Base-by-base conservation (phyloP, 2,797 vertebrate genomes). In the Rhinoraja longicauda region DNA sequence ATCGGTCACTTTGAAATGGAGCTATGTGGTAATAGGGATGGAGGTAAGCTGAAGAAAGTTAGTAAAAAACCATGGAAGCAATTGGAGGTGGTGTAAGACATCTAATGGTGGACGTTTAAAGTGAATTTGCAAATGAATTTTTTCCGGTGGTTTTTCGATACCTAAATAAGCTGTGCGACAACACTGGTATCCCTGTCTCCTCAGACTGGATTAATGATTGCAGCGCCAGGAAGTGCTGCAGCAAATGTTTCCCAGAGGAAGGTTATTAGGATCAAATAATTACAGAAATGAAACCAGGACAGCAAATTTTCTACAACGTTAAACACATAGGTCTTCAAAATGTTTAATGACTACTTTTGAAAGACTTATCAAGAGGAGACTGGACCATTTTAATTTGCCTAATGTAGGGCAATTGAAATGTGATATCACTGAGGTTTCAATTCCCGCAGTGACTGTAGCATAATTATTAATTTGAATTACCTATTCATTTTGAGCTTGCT, bases 401-500 rank as follows among this genome's bases (percentile, higher is more conserved):
- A 92, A 29, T 75, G 70, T 53, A 73, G 70, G 90, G 24, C 70
- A 53, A 3, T 92, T 92, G 90, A 92, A 92, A 92, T 75, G 90
- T 81, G 70, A 92, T 73, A 73, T 57, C 70, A 53, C 26, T 92
- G 70, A 73, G 39, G 70, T 73, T 92, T 92, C 90, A 57, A 45
- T 92, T 88, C 67, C 21, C 70, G 26, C 45, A 45, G 36, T 73
- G 67, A 73, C 39, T 91, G 70, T 29, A 92, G 39, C 72, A 39
- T 73, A 92, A 92, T 73, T 91, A 91, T 91, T 92, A 53, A 92
- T 92, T 91, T 91, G 67, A 92, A 72, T 92, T 75, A 92, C 90
- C 90, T 92, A 73, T 75, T 72, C 90, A 92, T 75, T 92, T 92
- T 72, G 67, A 29, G 36, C 36, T 45, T 53, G 36, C 90, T 13